These are phyloP conservation scores for Propithecus perrieri DNA, from an alignment of 2,797 vertebrate species.

Conservation along the genomic window DNA sequence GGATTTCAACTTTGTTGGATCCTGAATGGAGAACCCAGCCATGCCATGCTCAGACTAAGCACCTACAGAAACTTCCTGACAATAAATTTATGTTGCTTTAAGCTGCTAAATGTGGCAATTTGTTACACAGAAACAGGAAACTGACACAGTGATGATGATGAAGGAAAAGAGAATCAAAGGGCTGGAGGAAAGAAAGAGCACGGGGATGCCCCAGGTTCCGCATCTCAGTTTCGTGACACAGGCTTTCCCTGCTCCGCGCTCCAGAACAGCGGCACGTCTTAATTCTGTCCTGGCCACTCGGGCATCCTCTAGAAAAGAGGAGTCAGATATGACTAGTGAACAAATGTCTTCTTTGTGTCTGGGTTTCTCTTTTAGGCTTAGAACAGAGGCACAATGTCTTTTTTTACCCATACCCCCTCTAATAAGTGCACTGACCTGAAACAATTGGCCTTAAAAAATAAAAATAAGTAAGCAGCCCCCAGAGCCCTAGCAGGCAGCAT, in stretches of 20 bases:
- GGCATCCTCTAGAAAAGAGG: background rate
- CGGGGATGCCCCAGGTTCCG: background rate
- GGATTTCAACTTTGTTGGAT: background rate
- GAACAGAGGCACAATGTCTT: slow-evolving; percentile 11
- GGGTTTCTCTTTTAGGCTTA: slow-evolving; percentile 15
- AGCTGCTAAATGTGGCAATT: background rate
- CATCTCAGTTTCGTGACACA: background rate
- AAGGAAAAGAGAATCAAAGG: background rate
- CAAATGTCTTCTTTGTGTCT: background rate
- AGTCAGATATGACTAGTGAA: background rate
- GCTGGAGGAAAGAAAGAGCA: background rate
- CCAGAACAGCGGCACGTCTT: background rate
- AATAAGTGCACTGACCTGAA: slow-evolving; percentile 51
- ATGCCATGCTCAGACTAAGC: background rate
- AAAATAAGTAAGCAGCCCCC: slow-evolving; percentile 65
- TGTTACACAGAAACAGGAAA: background rate
- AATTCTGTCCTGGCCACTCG: background rate
- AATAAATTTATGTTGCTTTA: background rate
- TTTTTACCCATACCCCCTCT: background rate
- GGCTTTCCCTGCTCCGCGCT: background rate
- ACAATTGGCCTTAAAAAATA: slow-evolving; percentile 76
- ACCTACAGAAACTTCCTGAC: background rate
- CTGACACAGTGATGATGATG: background rate
- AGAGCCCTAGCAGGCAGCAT: slow-evolving; percentile 39
- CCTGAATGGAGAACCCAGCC: background rate